Conservation (phyloP, 2,888 invertebrate genomes). For the Brenthis ino region DNA sequence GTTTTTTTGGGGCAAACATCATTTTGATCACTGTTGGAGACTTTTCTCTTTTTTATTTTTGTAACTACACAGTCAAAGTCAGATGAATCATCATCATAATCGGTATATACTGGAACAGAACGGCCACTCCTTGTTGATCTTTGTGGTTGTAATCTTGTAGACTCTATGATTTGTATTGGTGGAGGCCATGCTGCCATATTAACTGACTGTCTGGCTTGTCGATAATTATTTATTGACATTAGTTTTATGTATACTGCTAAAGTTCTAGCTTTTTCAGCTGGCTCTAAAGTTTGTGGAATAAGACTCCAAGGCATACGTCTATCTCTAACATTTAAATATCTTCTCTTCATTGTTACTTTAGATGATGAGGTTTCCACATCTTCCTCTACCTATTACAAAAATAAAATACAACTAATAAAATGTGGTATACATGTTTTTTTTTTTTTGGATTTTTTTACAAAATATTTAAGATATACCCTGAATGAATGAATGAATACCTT, state of each 20-base stretch:
- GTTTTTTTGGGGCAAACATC: conserved; percentile 64
- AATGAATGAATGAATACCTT: conserved; percentile 43
- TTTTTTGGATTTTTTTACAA: not conserved
- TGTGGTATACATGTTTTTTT: not conserved
- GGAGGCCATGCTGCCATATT: conserved; percentile 71
- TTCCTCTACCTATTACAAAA: conserved; percentile 50
- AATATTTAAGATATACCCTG: not conserved
- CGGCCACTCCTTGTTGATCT: conserved; percentile 74
- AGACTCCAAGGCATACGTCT: conserved; percentile 77
- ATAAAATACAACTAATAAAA: conserved; percentile 7
- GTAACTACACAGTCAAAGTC: conserved; percentile 69
- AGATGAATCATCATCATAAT: conserved; percentile 73
- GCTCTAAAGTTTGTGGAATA: conserved; percentile 60
- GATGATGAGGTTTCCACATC: conserved; percentile 41
- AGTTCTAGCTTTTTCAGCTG: conserved; percentile 68
- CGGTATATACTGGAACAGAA: conserved; percentile 69
- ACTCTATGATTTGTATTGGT: conserved; percentile 70
- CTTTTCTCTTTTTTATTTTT: conserved; percentile 69
- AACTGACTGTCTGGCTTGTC: conserved; percentile 65
- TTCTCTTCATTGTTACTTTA: conserved; percentile 62
- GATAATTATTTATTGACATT: conserved; percentile 71
- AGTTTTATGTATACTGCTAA: conserved; percentile 73
- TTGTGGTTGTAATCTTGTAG: conserved; percentile 62
- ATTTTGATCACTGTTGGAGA: conserved; percentile 60
- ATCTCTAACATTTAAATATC: conserved; percentile 68